Base-by-base conservation (phyloP, 35 echinoderm and acorn worm genomes). In the Hemicentrotus pulcherrimus region DNA sequence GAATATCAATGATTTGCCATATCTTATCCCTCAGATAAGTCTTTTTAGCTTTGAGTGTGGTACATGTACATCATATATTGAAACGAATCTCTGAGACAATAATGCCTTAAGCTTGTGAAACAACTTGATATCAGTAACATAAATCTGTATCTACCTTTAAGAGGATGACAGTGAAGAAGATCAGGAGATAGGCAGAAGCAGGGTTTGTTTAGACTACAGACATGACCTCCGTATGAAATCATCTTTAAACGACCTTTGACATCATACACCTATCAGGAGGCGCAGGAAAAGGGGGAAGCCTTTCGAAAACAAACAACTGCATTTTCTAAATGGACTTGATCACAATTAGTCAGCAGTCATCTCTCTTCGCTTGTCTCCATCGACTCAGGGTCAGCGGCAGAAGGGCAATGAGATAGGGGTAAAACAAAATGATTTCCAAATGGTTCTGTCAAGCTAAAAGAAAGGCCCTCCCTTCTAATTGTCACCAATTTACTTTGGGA, bases 201-300 rank as follows among this genome's bases (percentile, higher is more conserved):
- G 22, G 65, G 19, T 28, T 78, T 78, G 65, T 78, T 78, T 78
- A 78, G 65, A 78, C 65, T 78, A 78, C 5, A 78, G 65, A 78
- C 65, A 78, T 78, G 65, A 78, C 65, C 65, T 47, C 88, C 11
- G 9, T 45, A 47, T 45, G 88, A 90, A 90, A 90, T 90, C 88
- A 90, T 90, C 88, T 90, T 90, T 30, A 90, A 18, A 33, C 9
- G 88, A 90, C 88, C 88, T 90, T 90, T 90, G 46, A 90, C 88
- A 15, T 47, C 32, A 18, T n/a, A 78, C 65, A 78, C 65, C 65
- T 78, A 78, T 78, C 65, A 78, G 65, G 65, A 78, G 65, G 65
- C 65, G 7, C 19, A 28, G 65, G 65, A 78, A 78, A 18, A 78
- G 65, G 65, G 65, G 65, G 65, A 78, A 78, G 65, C 19, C 65